Percentiles rank a stretch among this genome's conserved stretches.
These are phyloP conservation scores for Entomobrya multifasciata DNA, from an alignment of 2,888 invertebrate genomes.

Conservation along the genomic window DNA sequence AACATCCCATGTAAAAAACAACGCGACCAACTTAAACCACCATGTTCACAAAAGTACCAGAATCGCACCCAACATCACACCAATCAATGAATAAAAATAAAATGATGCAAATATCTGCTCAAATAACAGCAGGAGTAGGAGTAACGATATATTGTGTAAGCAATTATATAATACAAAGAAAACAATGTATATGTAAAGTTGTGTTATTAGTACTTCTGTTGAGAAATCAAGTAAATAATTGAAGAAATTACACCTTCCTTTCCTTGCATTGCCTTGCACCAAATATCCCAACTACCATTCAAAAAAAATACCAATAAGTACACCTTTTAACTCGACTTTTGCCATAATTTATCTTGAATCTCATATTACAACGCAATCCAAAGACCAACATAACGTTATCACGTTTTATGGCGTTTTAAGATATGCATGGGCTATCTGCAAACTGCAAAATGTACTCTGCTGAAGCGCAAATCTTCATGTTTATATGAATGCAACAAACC, in stretches of 20 bases:
- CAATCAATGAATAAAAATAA: slow-evolving; percentile 3
- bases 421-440: background rate
- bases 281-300: background rate
- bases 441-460: background rate
- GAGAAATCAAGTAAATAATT: slow-evolving; percentile 15
- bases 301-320: slow-evolving; percentile 20
- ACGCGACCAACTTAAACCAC: background rate
- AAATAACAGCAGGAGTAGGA: background rate
- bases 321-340: slow-evolving; percentile 14
- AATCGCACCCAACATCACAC: background rate
- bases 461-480: slow-evolving; percentile 30
- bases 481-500: background rate
- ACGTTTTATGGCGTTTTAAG: background rate
- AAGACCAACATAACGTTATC: background rate
- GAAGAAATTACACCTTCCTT: slow-evolving; percentile 36
- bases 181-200: slow-evolving; percentile 29
- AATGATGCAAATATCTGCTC: slow-evolving; percentile 16
- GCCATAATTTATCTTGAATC: background rate
- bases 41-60: no score
- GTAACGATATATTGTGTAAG: slow-evolving; percentile 25
- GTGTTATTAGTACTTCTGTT: background rate
- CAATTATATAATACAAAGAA: slow-evolving; percentile 29
- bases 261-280: slow-evolving; percentile 49
- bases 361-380: background rate
- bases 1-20: background rate